Evolutionary conservation across 1,140 invertebrate genomes (phyloP).

Genomic region (Aphelenchoides fujianensis): DNA sequence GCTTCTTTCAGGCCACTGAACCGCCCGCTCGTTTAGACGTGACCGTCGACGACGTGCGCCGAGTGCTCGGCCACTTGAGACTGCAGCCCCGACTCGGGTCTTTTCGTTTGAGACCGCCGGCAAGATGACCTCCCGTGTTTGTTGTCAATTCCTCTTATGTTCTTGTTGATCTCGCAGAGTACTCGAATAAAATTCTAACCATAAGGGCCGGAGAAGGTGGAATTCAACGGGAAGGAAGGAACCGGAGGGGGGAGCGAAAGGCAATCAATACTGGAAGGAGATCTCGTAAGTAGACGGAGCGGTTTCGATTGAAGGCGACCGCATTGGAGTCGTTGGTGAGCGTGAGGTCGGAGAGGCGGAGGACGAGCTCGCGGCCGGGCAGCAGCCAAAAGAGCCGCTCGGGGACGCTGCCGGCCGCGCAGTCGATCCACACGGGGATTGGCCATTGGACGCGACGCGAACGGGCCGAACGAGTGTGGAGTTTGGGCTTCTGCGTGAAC

Average conservation of each 20-base stretch:
- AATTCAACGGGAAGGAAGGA: no score
- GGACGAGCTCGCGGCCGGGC: slow-evolving; percentile 24
- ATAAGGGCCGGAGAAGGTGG: no score
- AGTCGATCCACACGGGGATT: slow-evolving; percentile 47
- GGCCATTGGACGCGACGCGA: slow-evolving; percentile 18
- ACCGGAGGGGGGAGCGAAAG: no score
- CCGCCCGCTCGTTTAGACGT: no score
- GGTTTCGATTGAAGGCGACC: slow-evolving; percentile 43
- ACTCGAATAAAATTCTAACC: not conserved
- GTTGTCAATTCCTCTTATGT: no score
- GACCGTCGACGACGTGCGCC: no score
- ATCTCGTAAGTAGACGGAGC: slow-evolving; percentile 41
- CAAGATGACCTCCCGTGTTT: no score
- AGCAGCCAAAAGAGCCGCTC: slow-evolving; percentile 41
- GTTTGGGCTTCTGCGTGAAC: slow-evolving; percentile 42
- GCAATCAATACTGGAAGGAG: slow-evolving; percentile 36
- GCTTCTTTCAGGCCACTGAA: no score
- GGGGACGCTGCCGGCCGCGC: slow-evolving; percentile 11
- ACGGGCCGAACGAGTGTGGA: not conserved
- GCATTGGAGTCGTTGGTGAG: slow-evolving; percentile 27
- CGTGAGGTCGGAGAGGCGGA: slow-evolving; percentile 32
- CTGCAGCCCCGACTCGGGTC: no score
- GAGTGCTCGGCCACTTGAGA: no score
- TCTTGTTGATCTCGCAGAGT: not conserved
- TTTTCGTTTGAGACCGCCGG: no score